Base-by-base conservation (phyloP, 2,888 invertebrate genomes). In the Drosophila subsilvestris region DNA sequence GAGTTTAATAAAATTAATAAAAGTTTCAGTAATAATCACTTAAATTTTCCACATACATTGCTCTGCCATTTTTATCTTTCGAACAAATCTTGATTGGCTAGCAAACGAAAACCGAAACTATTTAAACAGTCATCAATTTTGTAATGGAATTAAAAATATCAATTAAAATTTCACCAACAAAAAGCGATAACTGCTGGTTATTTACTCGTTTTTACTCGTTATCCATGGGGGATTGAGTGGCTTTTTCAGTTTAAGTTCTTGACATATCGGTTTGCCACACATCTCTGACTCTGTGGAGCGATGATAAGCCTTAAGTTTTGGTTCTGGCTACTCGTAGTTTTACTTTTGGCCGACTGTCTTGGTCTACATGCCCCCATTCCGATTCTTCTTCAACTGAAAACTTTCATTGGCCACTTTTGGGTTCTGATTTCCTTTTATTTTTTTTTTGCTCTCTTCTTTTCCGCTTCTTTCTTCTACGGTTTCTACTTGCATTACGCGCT, bases 401-500 rank as follows among this genome's bases (percentile, higher is more conserved):
- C 59, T 79, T 81, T 70, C 56, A 58, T 47, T 63, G 53, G 48
- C 59, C 66, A 70, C 54, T 75, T 66, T 75, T 48, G 47, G 63
- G 53, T 49, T 63, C 54, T 58, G 71, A 63, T 63, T 63, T 71
- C 45, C 68, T 68, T 63, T 57, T 57, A 37, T 17, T 32, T 27
- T 25, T 50, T n/a, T 50, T 29, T 27, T 20, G 14, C 17, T 44
- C 27, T 66, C 37, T 29, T 45, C 55, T 12, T 43, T 17, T 14
- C 25, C 49, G 17, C 12, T 20, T 27, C 14, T 43, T 44, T 42
- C 45, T 54, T 48, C 37, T 9, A 42, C n/a, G 69, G 53, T 44
- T 57, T 37, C 37, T 2, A n/a, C 63, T 71, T 66, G 48, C 59
- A 73, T 67, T 69, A 55, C 60, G 25, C 56, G 70, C 58, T 68